Conservation (phyloP, 2,888 invertebrate genomes). For the Blastobasis lacticolella region DNA sequence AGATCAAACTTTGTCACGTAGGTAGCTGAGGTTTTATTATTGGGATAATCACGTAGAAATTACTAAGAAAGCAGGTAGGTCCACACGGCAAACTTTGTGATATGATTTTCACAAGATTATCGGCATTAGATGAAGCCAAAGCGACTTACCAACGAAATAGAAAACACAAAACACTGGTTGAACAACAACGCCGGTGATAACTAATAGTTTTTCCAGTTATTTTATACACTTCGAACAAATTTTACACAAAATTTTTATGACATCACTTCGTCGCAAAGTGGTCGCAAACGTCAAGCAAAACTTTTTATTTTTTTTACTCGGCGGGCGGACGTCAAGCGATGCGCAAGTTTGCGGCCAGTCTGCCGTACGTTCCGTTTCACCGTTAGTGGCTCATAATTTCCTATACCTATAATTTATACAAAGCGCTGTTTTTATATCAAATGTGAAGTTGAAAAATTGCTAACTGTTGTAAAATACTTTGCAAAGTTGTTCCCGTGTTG, state of each 20-base stretch:
- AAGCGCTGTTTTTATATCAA: constrained; percentile 12
- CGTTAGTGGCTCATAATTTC: constrained; percentile 31
- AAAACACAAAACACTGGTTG: constrained; percentile 19
- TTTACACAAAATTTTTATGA: constrained; percentile 36
- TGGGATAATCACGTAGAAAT: too few species aligned
- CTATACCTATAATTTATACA: constrained; percentile 18
- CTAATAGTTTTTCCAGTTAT: constrained; percentile 19
- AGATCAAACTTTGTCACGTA: too few species aligned
- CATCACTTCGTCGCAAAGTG: constrained; percentile 47
- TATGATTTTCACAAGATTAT: background rate
- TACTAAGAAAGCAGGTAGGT: constrained; percentile 9
- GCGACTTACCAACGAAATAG: constrained; percentile 20
- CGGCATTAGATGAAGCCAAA: background rate
- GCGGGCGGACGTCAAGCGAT: constrained; percentile 21
- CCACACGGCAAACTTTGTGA: constrained; percentile 11
- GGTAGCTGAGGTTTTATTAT: too few species aligned
- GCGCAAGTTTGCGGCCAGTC: constrained; percentile 41
- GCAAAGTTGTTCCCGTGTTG: too few species aligned
- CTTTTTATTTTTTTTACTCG: constrained; percentile 36
- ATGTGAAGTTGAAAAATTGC: background rate
- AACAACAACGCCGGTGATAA: constrained; percentile 19
- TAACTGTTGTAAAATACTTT: background rate
- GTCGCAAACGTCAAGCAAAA: constrained; percentile 49
- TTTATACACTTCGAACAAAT: constrained; percentile 27
- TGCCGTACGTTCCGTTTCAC: constrained; percentile 58